A percentile compares a stretch with the other conserved stretches of the same genome.
phyloP scores from a whole-genome alignment of 2,888 invertebrate genomes.

The Tetragonisca angustula region DNA sequence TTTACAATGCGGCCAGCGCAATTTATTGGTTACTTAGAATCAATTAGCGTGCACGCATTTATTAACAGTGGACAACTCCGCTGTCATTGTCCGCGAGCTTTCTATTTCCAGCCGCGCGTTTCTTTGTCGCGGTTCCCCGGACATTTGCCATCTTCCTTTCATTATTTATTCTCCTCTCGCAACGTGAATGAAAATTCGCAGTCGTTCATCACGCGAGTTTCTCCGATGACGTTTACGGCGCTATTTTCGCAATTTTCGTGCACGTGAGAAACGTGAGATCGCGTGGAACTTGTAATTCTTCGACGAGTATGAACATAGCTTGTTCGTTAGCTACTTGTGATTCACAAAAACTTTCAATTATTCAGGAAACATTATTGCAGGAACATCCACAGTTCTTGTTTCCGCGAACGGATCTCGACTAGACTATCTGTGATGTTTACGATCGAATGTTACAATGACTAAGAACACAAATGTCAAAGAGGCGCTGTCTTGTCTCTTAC shows the following conservation, averaged over 20 bases:
- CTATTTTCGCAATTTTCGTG: not conserved
- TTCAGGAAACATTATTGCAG: not conserved
- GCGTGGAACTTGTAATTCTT: not conserved
- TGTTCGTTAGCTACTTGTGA: not conserved
- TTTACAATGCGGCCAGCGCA: conserved; percentile 39
- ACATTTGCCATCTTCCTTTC: not conserved
- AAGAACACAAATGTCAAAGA: not conserved
- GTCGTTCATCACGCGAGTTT: not conserved
- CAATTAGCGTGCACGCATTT: conserved; percentile 58
- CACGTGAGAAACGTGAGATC: not conserved
- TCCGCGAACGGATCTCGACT: not conserved
- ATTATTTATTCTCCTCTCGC: not conserved
- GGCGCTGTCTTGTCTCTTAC: not conserved
- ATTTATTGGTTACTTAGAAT: conserved; percentile 64
- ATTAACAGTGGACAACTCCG: conserved; percentile 43
- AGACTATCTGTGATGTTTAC: not conserved
- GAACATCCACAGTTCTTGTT: not conserved
- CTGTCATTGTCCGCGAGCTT: conserved; percentile 50
- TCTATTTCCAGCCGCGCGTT: conserved; percentile 42
- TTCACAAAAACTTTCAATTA: not conserved
- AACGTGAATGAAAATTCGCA: not conserved
- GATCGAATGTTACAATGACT: not conserved
- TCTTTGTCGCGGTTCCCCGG: conserved; percentile 25
- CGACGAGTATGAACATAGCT: not conserved
- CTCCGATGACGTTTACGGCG: too few relatives aligned